Conservation (phyloP, 2,888 invertebrate species). For the Noctua comes region DNA sequence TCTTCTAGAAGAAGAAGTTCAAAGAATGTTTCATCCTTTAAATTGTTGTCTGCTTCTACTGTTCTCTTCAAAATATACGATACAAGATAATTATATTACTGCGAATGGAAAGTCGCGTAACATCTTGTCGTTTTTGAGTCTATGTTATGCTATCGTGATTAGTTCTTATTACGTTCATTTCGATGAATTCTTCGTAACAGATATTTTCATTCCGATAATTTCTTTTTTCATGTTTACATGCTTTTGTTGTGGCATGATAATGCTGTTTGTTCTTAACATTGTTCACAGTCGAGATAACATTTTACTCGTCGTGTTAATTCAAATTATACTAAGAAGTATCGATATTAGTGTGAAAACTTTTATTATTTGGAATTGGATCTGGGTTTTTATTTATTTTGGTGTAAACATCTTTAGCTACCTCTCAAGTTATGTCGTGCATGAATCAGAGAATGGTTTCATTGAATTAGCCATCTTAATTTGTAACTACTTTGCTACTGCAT, state of each 20-base stretch:
- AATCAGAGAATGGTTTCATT: not conserved
- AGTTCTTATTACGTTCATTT: not conserved
- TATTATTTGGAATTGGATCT: constrained; percentile 1
- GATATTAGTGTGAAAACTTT: not conserved
- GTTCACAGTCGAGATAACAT: not conserved
- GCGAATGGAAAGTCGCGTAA: not conserved
- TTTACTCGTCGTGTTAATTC: not conserved
- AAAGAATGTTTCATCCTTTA: not conserved
- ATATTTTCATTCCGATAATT: not conserved
- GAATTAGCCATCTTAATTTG: constrained; percentile 1
- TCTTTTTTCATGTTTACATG: not conserved
- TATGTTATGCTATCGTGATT: not conserved
- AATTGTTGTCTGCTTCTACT: not conserved
- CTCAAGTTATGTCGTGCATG: not conserved
- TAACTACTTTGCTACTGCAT: not conserved
- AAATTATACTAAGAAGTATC: not conserved
- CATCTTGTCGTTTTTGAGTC: not conserved
- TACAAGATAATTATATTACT: not conserved
- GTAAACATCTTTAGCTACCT: not conserved
- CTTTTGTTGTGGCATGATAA: not conserved
- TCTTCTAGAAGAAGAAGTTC: not conserved
- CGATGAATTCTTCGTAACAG: not conserved
- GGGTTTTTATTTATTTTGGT: not conserved
- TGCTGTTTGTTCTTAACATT: not conserved
- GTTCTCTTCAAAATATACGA: not conserved